These are phyloP conservation scores for Fopius arisanus DNA, from an alignment of 1,140 invertebrate species.

Conservation along the genomic window DNA sequence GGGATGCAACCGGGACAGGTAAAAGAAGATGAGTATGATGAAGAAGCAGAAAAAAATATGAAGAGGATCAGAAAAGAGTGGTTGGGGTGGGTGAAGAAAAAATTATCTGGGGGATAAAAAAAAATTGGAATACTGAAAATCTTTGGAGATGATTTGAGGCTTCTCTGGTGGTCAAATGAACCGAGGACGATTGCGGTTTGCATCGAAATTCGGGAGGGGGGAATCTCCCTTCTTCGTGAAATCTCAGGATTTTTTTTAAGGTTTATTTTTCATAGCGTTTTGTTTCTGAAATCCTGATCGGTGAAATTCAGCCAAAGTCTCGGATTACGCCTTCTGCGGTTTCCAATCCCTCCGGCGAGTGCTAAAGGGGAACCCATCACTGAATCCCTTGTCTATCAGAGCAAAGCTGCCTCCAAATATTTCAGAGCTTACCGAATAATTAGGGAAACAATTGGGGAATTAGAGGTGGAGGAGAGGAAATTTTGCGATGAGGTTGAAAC, in stretches of 20 bases:
- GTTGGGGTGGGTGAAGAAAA: constrained; percentile 19
- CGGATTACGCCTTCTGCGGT: constrained; percentile 8
- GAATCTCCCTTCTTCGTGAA: background rate
- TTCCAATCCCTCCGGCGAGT: background rate
- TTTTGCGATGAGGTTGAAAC: no score
- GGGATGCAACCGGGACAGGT: constrained; percentile 27
- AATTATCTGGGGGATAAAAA: background rate
- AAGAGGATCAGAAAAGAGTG: constrained; percentile 35
- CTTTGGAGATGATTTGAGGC: constrained; percentile 4
- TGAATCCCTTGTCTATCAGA: background rate
- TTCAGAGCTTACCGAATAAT: background rate
- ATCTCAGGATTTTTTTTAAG: background rate
- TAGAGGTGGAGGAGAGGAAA: no score
- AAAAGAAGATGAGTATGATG: constrained; percentile 15
- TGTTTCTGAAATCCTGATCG: background rate
- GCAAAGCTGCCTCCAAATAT: background rate
- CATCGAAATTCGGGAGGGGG: background rate
- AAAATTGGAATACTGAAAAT: constrained; percentile 14
- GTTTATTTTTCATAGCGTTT: background rate
- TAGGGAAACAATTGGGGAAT: background rate
- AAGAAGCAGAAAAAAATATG: constrained; percentile 31
- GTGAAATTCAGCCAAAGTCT: constrained; percentile 3
- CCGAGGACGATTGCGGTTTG: constrained; percentile 8
- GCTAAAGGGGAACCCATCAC: background rate
- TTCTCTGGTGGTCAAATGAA: constrained; percentile 12